Percentiles rank a stretch among this genome's conserved stretches.
Evolutionary conservation across 1,140 invertebrate genomes (phyloP).

Genomic region (Agrypnia vestita): DNA sequence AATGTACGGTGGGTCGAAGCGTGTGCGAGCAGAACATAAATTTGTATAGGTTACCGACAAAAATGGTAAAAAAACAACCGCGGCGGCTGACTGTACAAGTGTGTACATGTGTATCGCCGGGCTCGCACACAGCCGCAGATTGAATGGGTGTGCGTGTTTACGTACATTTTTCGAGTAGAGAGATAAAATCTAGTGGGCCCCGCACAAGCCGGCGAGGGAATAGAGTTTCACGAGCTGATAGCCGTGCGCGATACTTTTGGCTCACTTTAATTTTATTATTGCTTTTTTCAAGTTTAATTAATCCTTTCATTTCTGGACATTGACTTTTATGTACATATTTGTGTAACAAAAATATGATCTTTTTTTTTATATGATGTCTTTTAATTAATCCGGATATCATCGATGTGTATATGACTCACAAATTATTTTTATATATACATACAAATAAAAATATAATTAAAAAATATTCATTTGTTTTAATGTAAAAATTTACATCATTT

Average conservation of each 20-base stretch:
- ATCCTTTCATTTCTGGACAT: not conserved
- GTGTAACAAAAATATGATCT: not conserved
- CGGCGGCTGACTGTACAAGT: conserved; percentile 57
- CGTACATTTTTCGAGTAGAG: conserved; percentile 59
- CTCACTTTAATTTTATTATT: conserved; percentile 11
- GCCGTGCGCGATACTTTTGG: conserved; percentile 31
- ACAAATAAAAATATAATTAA: too few species aligned
- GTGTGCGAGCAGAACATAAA: conserved; percentile 64
- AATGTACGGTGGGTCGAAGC: conserved; percentile 72
- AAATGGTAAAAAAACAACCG: conserved; percentile 72
- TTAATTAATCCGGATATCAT: too few species aligned
- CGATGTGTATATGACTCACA: too few species aligned
- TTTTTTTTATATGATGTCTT: too few species aligned
- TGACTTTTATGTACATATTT: too few species aligned
- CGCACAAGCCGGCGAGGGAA: conserved; percentile 60
- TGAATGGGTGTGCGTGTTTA: conserved; percentile 39
- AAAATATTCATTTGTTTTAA: too few species aligned
- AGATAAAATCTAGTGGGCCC: conserved; percentile 61
- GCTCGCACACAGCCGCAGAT: conserved; percentile 10
- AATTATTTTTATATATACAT: too few species aligned
- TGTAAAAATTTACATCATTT: too few species aligned
- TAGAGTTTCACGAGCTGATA: conserved; percentile 60
- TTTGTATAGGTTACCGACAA: conserved; percentile 61
- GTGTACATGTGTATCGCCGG: conserved; percentile 39
- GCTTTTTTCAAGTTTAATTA: not conserved